phyloP scores from a whole-genome alignment of 1,140 invertebrate genomes.

The Musca domestica region DNA sequence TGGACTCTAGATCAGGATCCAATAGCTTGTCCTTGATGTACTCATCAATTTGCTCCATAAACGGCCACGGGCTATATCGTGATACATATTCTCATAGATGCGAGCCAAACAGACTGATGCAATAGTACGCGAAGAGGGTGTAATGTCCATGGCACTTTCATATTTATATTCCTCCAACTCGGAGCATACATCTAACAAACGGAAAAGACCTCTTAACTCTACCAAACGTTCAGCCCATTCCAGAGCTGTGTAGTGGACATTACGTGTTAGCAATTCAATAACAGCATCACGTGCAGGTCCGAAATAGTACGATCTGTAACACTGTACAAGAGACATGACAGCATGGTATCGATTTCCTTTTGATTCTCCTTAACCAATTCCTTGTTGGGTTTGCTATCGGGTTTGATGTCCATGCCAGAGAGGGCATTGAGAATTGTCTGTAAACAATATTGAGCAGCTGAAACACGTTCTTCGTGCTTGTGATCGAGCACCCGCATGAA shows the following conservation, averaged over 20 bases:
- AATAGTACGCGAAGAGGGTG: conserved; percentile 80
- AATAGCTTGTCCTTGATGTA: conserved; percentile 86
- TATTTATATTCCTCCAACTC: conserved; percentile 87
- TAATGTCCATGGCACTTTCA: conserved; percentile 87
- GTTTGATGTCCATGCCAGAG: conserved; percentile 75
- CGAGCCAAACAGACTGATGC: conserved; percentile 82
- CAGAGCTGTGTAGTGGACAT: conserved; percentile 77
- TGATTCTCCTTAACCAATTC: conserved; percentile 70
- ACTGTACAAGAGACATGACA: conserved; percentile 75
- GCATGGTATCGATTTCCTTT: conserved; percentile 77
- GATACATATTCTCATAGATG: conserved; percentile 93
- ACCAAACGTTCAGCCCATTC: conserved; percentile 87
- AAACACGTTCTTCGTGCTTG: conserved; percentile 69
- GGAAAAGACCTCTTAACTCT: conserved; percentile 76
- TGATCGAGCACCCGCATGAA: conserved; percentile 79
- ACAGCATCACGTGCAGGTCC: conserved; percentile 80
- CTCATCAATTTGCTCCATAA: conserved; percentile 78
- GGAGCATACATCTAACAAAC: conserved; percentile 84
- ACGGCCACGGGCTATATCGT: conserved; percentile 76
- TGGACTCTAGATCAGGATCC: conserved; percentile 84
- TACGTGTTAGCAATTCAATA: conserved; percentile 87
- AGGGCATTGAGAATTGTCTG: conserved; percentile 77
- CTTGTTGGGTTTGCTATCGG: conserved; percentile 71
- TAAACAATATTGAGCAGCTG: conserved; percentile 76
- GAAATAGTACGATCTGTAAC: conserved; percentile 79